Percentiles rank a stretch among this genome's conserved stretches.
These are phyloP conservation scores for Gisinianus flammeolus DNA, from an alignment of 2,888 invertebrate genomes.

Conservation along the genomic window DNA sequence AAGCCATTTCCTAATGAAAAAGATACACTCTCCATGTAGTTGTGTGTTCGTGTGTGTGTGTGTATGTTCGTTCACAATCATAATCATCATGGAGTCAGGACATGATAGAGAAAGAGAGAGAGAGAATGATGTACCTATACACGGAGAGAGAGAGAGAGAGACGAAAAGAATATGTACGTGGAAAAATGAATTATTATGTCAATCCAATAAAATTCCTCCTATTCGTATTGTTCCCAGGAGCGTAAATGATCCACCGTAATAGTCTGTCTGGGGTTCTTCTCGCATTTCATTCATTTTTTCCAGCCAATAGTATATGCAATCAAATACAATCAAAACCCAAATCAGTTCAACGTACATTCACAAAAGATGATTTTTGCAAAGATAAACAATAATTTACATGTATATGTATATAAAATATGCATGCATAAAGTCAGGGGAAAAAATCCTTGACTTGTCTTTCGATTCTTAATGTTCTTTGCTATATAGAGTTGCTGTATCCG, in stretches of 20 bases:
- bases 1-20: slow-evolving; percentile 22
- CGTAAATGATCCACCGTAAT: slow-evolving; percentile 40
- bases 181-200: slow-evolving; percentile 40
- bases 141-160: background rate
- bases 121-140: background rate
- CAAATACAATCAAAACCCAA: background rate
- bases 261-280: slow-evolving; percentile 26
- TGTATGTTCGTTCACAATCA: no score
- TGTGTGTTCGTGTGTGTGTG: no score
- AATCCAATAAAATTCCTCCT: slow-evolving; percentile 39
- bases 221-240: slow-evolving; percentile 40
- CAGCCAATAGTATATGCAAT: slow-evolving; percentile 12
- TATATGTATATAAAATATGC: no score
- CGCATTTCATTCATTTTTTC: slow-evolving; percentile 15
- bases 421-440: no score
- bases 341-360: background rate
- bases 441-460: no score
- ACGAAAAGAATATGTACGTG: background rate
- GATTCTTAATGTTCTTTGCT: no score
- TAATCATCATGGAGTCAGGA: no score
- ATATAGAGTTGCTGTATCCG: no score
- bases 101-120: background rate
- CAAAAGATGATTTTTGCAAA: background rate
- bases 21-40: slow-evolving; percentile 9
- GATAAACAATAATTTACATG: no score